Evolutionary conservation across 1,140 invertebrate species (phyloP).

Genomic region (Procambarus clarkii): DNA sequence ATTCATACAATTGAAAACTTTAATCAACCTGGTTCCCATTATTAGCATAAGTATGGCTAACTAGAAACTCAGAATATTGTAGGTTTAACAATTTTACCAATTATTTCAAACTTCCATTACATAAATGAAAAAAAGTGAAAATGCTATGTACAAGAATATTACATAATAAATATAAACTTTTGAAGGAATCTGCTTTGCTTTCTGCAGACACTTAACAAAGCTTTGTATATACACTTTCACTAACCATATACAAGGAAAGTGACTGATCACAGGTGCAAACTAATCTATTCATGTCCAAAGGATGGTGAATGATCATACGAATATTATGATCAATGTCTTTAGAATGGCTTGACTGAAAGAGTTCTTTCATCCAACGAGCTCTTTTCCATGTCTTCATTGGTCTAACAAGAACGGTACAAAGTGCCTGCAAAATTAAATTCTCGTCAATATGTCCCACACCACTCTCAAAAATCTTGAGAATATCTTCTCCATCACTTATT

Average conservation of each 20-base stretch:
- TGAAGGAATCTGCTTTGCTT: background rate
- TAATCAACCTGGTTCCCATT: too few relatives aligned
- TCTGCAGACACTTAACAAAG: constrained; percentile 28
- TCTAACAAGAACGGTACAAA: constrained; percentile 23
- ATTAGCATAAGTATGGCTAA: too few relatives aligned
- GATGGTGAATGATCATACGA: constrained; percentile 55
- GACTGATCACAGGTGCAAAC: constrained; percentile 58
- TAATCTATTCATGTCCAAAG: constrained; percentile 49
- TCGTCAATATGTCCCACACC: constrained; percentile 46
- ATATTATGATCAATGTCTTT: constrained; percentile 58
- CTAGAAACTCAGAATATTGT: too few relatives aligned
- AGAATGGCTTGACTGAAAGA: constrained; percentile 46
- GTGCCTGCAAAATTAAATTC: constrained; percentile 42
- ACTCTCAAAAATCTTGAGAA: constrained; percentile 47
- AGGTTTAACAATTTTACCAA: too few relatives aligned
- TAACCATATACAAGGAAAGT: constrained; percentile 39
- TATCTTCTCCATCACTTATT: constrained; percentile 33
- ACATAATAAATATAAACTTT: background rate
- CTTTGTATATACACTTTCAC: constrained; percentile 55
- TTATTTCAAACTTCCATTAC: background rate
- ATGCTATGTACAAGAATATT: background rate
- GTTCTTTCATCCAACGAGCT: constrained; percentile 50
- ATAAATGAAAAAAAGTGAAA: background rate
- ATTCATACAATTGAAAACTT: too few relatives aligned
- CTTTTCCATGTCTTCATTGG: constrained; percentile 64